Percentiles rank a stretch among this genome's conserved stretches.
These are phyloP conservation scores for Capreolus pygargus DNA, from an alignment of 2,113 vertebrate genomes.

Conservation along the genomic window DNA sequence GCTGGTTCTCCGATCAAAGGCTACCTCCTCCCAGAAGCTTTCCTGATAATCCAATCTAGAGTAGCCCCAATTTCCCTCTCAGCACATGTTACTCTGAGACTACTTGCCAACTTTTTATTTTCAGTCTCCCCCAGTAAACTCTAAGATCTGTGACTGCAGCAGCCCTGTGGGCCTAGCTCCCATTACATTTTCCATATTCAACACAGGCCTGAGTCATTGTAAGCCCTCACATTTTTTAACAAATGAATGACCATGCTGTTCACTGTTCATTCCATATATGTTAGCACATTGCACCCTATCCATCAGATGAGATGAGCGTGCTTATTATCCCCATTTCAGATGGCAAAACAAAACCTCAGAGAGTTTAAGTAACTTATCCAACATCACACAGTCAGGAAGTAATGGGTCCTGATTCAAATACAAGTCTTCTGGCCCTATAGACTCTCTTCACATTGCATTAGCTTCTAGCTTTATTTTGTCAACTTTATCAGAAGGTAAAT, in stretches of 20 bases:
- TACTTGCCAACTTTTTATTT: background rate
- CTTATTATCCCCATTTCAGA: background rate
- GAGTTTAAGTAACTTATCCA: background rate
- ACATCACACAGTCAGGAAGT: background rate
- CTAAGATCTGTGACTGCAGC: background rate
- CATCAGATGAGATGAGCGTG: background rate
- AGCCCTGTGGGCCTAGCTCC: background rate
- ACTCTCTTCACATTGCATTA: background rate
- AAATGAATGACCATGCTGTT: background rate
- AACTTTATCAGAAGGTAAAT: background rate
- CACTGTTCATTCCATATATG: background rate
- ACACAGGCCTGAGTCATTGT: background rate
- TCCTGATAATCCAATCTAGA: background rate
- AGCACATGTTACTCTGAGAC: background rate
- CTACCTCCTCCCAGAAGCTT: background rate
- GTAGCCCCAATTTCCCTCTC: background rate
- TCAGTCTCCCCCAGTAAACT: background rate
- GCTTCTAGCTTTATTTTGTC: background rate
- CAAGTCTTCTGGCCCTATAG: background rate
- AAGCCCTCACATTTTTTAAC: background rate
- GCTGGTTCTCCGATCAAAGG: background rate
- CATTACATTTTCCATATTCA: background rate
- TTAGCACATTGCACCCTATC: background rate
- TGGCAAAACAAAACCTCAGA: background rate
- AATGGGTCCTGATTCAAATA: background rate